Evolutionary conservation across 2,888 invertebrate species (phyloP).

Genomic region (Drosophila subsilvestris): DNA sequence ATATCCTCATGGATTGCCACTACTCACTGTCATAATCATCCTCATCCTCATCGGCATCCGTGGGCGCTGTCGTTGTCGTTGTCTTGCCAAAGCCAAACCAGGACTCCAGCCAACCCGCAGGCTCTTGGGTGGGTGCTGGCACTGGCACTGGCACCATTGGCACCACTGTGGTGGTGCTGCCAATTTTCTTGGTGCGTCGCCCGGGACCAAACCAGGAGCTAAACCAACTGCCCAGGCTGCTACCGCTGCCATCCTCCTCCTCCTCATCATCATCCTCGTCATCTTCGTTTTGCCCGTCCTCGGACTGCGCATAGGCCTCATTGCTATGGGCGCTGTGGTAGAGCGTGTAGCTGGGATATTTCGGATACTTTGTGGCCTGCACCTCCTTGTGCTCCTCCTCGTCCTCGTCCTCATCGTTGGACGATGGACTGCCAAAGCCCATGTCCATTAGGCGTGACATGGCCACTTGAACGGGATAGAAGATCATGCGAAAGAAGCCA

Average conservation of each 20-base stretch:
- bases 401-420: conserved; percentile 43
- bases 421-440: conserved; percentile 46
- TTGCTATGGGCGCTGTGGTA: conserved; percentile 74
- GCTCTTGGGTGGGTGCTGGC: conserved; percentile 52
- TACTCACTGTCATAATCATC: conserved; percentile 71
- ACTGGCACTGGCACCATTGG: conserved; percentile 42
- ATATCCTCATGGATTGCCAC: too few relatives aligned
- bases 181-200: conserved; percentile 71
- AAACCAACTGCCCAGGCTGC: conserved; percentile 74
- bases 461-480: conserved; percentile 81
- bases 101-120: conserved; percentile 80
- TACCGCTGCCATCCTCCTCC: conserved; percentile 42
- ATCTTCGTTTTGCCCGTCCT: conserved; percentile 46
- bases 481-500: conserved; percentile 80
- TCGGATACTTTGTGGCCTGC: conserved; percentile 43
- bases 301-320: conserved; percentile 43
- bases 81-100: conserved; percentile 78
- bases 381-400: neutral
- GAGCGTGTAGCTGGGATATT: conserved; percentile 78
- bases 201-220: conserved; percentile 79
- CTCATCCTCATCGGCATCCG: conserved; percentile 40
- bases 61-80: conserved; percentile 53
- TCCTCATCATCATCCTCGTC: conserved; percentile 41
- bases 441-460: conserved; percentile 76
- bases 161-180: conserved; percentile 64